phyloP scores from a whole-genome alignment of 2,888 invertebrate genomes.

The Brachyopa scutellaris region DNA sequence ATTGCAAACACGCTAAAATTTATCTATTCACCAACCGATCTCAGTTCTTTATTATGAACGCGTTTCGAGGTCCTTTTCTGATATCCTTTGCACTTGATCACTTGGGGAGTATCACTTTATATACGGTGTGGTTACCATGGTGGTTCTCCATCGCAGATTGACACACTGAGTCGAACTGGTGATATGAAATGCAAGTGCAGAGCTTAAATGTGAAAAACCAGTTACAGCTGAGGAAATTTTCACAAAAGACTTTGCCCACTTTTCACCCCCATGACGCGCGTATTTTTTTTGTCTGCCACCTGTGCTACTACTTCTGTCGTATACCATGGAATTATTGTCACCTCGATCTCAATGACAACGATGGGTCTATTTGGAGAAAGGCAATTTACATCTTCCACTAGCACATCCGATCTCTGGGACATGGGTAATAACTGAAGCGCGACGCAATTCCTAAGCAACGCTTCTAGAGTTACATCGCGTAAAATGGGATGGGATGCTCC shows the following conservation, averaged over 20 bases:
- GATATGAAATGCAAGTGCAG: constrained; percentile 64
- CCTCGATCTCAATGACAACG: constrained; percentile 57
- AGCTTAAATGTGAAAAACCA: constrained; percentile 80
- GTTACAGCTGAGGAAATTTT: constrained; percentile 80
- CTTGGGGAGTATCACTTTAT: constrained; percentile 17
- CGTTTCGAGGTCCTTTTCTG: constrained; percentile 24
- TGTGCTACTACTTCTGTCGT: background rate
- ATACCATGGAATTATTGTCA: constrained; percentile 51
- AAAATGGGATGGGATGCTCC: constrained; percentile 37
- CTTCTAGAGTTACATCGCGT: constrained; percentile 60
- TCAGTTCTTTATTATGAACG: constrained; percentile 79
- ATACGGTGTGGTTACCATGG: background rate
- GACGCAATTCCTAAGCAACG: constrained; percentile 62
- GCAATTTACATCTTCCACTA: constrained; percentile 29
- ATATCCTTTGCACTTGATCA: constrained; percentile 55
- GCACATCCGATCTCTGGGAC: constrained; percentile 64
- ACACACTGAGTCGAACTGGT: constrained; percentile 61
- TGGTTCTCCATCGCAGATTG: constrained; percentile 69
- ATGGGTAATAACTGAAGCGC: constrained; percentile 61
- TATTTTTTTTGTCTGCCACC: background rate
- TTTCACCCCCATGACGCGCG: constrained; percentile 48
- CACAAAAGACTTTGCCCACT: constrained; percentile 76
- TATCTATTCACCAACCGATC: constrained; percentile 81
- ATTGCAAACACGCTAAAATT: constrained; percentile 67
- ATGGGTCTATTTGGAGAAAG: constrained; percentile 69